These are phyloP conservation scores for Nymphalis urticae DNA, from an alignment of 2,888 invertebrate genomes.

Conservation along the genomic window DNA sequence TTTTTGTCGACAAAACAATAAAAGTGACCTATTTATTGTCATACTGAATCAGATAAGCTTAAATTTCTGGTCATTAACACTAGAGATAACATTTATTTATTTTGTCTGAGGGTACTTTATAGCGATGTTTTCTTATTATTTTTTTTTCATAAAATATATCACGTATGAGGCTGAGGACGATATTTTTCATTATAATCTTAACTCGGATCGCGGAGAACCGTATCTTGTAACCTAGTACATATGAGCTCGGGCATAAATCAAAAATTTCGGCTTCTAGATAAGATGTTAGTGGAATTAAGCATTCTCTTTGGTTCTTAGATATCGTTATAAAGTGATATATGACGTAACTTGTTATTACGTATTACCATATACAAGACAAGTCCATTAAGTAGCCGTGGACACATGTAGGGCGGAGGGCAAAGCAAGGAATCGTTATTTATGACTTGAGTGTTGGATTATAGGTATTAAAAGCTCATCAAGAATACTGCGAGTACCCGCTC, in stretches of 20 bases:
- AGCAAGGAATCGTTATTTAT: slow-evolving; percentile 31
- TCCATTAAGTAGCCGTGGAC: slow-evolving; percentile 70
- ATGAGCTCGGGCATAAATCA: slow-evolving; percentile 59
- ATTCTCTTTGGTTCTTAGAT: slow-evolving; percentile 55
- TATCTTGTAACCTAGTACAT: slow-evolving; percentile 43
- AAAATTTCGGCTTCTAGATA: slow-evolving; percentile 57
- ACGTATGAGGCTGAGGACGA: slow-evolving; percentile 42
- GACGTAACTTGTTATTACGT: slow-evolving; percentile 62
- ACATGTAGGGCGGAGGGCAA: slow-evolving; percentile 49
- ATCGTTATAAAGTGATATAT: slow-evolving; percentile 70
- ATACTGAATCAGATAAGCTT: slow-evolving; percentile 65
- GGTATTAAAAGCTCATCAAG: slow-evolving; percentile 9
- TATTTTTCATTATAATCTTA: slow-evolving; percentile 63
- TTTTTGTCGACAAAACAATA: slow-evolving; percentile 61
- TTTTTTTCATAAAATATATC: slow-evolving; percentile 46
- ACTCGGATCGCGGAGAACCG: slow-evolving; percentile 45
- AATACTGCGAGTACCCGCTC: neutral
- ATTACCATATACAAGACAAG: slow-evolving; percentile 80
- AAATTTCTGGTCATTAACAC: slow-evolving; percentile 72
- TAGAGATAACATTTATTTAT: slow-evolving; percentile 49
- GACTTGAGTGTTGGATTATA: slow-evolving; percentile 11
- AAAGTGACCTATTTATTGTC: slow-evolving; percentile 75
- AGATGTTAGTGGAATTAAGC: slow-evolving; percentile 56
- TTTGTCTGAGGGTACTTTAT: slow-evolving; percentile 30
- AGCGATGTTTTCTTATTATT: slow-evolving; percentile 35